These are phyloP conservation scores for Macrosteles quadrilineatus DNA, from an alignment of 1,140 invertebrate species.

Conservation along the genomic window DNA sequence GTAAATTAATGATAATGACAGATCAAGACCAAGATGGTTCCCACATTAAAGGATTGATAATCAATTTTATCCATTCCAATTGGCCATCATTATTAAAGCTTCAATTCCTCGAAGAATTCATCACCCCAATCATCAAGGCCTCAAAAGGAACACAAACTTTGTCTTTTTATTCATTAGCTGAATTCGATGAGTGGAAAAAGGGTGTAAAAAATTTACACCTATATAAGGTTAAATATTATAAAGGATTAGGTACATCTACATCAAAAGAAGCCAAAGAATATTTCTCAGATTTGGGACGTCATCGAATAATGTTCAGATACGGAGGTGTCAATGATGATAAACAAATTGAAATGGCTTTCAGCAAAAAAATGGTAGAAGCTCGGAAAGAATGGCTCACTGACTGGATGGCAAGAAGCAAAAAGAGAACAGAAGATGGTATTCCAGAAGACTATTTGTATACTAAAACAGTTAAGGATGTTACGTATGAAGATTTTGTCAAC, in stretches of 20 bases:
- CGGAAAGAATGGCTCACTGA: conserved; percentile 97
- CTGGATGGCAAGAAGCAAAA: conserved; percentile 69
- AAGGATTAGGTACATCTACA: conserved; percentile 99
- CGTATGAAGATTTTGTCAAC: conserved; percentile 95
- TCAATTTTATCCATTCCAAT: conserved; percentile 99
- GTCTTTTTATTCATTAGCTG: conserved; percentile 95
- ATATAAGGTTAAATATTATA: conserved; percentile 98
- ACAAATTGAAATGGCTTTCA: conserved; percentile 94
- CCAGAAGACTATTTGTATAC: conserved; percentile 91
- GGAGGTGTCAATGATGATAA: conserved; percentile 85
- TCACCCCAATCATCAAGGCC: conserved; percentile 98
- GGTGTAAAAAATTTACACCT: conserved; percentile 90
- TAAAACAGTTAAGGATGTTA: conserved; percentile 88
- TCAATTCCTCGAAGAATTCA: conserved; percentile 97
- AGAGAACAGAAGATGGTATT: conserved; percentile 64
- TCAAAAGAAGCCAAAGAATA: conserved; percentile 99
- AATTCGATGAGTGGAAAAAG: conserved; percentile 97
- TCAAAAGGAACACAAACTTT: conserved; percentile 79
- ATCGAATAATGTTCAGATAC: conserved; percentile 91
- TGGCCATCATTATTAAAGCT: conserved; percentile 92
- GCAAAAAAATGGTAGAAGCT: conserved; percentile 93
- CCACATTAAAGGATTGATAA: conserved; percentile 98
- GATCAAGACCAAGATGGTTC: conserved; percentile 99
- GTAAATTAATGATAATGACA: conserved; percentile 99
- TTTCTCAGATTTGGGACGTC: conserved; percentile 92